Base-by-base conservation (phyloP, 2,113 vertebrate species). In the Trematomus loennbergii region DNA sequence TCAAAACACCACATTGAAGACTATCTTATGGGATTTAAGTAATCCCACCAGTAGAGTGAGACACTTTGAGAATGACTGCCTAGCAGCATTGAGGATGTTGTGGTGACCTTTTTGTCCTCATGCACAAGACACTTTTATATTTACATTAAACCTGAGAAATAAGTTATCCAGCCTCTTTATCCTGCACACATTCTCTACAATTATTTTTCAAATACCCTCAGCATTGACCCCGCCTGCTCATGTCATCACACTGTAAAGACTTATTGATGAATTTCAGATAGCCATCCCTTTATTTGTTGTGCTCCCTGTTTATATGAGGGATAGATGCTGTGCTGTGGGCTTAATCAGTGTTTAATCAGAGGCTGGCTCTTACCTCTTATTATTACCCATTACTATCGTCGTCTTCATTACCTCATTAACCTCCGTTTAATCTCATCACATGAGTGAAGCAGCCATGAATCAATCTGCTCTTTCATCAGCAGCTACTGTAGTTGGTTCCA, bases 301-400 rank as follows among this genome's bases (percentile, higher is more conserved):
- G 43, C 33, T n/a, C 59, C 45, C 46, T 58, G 43, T 9, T 12
- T 81, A 86, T 60, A 87, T 90, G 82, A 63, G 36, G 76, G 84
- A 92, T 88, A 53, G 64, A 91, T 92, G 91, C 84, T 82, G 80
- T 78, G 64, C 77, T 81, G 50, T 75, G 71, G 77, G n/a, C 83
- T 85, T 91, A 91, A 93, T 94, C 93, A 88, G 82, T 86, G 85
- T 89, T 85, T 91, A 92, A 92, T 94, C 92, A 92, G 52, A 52
- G 77, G 72, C 71, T 86, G 59, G 9, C 20, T 83, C 54, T 77
- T 72, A 75, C 65, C 53, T 54, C 75, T 88, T 81, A 86, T 85
- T 81, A 79, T 85, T 81, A 79, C 68, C 78, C 57, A 72, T 77
- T 88, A 86, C 84, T 75, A 85, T 83, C 84, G 75, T 61, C 75